Evolutionary conservation across 2,113 vertebrate species (phyloP).

Genomic region (Microcebus griseorufus): DNA sequence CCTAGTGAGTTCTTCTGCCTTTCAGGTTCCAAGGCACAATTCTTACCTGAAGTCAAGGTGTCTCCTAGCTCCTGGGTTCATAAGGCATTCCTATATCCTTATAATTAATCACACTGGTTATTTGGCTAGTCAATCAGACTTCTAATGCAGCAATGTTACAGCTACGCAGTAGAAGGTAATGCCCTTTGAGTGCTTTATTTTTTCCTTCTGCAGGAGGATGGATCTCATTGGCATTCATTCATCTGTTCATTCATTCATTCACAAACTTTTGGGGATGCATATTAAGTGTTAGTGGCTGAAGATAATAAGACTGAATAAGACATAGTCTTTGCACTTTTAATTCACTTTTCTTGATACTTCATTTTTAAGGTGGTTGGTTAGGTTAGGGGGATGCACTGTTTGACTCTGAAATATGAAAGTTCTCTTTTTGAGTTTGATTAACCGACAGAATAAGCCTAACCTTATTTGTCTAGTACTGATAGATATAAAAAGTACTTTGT

Average conservation of each 20-base stretch:
- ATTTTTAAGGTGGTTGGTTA: not conserved
- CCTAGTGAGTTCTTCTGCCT: not conserved
- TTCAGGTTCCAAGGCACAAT: not conserved
- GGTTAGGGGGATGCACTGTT: not conserved
- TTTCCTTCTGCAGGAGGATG: not conserved
- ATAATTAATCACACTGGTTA: not conserved
- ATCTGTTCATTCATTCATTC: not conserved
- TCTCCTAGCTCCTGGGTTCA: not conserved
- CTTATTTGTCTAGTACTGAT: not conserved
- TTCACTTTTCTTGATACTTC: not conserved
- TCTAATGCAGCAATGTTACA: not conserved
- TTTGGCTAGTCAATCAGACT: not conserved
- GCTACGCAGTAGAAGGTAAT: not conserved
- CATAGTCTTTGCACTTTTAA: not conserved
- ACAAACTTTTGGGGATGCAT: not conserved
- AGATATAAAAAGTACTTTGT: not conserved
- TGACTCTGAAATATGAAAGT: conserved; percentile 14
- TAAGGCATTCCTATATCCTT: not conserved
- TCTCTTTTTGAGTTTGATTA: conserved; percentile 6
- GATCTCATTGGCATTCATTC: not conserved
- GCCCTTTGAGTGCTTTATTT: not conserved
- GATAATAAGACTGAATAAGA: not conserved
- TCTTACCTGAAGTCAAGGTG: not conserved
- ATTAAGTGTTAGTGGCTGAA: not conserved
- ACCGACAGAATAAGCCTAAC: not conserved